phyloP scores from a whole-genome alignment of 2,888 invertebrate genomes.

The Tenthredo distinguenda region DNA sequence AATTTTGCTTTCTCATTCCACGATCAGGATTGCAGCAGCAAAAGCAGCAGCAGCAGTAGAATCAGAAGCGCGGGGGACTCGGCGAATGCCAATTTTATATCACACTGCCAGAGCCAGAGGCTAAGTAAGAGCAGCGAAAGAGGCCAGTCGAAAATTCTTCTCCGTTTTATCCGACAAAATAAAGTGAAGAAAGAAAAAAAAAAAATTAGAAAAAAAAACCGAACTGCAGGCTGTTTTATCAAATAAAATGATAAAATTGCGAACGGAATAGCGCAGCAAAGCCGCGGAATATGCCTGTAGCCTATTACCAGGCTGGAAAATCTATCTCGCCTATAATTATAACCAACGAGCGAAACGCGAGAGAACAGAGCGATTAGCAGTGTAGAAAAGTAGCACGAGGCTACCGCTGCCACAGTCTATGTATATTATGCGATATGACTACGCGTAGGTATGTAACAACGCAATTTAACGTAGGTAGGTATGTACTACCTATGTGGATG shows the following conservation, averaged over 20 bases:
- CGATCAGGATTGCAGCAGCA: neutral
- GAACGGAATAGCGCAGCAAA: neutral
- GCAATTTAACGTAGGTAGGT: neutral
- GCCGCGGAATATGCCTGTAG: neutral
- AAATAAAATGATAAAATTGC: neutral
- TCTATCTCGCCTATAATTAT: conserved; percentile 43
- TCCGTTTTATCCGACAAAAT: neutral
- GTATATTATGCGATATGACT: neutral
- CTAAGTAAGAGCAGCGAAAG: neutral
- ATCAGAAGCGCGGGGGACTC: neutral
- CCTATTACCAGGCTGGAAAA: conserved; percentile 11
- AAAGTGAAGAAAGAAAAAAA: neutral
- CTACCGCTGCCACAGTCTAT: neutral
- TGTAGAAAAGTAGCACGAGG: conserved; percentile 47
- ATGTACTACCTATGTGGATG: neutral
- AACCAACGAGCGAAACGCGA: neutral
- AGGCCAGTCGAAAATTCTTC: neutral
- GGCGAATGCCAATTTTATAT: conserved; percentile 42
- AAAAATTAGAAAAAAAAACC: neutral
- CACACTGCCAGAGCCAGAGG: neutral
- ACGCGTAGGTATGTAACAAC: neutral
- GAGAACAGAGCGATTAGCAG: conserved; percentile 26
- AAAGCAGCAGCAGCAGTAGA: neutral
- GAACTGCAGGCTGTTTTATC: neutral
- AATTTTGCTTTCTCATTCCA: conserved; percentile 47